Percentiles rank a stretch among this genome's conserved stretches.
These are phyloP conservation scores for Equus quagga DNA, from an alignment of 2,113 vertebrate genomes.

Conservation along the genomic window DNA sequence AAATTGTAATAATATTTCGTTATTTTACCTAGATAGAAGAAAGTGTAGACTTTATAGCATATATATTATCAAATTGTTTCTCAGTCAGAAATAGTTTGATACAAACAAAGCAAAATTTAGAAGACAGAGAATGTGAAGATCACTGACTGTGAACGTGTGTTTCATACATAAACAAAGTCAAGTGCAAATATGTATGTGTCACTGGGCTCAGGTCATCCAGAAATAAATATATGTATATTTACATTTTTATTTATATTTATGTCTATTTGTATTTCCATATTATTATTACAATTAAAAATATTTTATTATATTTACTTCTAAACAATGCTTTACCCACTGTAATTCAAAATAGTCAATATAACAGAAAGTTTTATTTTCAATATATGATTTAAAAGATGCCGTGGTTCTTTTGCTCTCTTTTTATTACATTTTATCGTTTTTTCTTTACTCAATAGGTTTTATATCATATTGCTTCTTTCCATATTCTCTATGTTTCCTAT, in stretches of 20 bases:
- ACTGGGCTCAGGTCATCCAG: neutral
- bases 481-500: neutral
- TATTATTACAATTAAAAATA: neutral
- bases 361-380: neutral
- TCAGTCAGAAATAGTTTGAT: neutral
- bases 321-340: neutral
- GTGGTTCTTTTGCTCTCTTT: neutral
- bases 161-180: neutral
- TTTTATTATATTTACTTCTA: neutral
- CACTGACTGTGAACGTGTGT: neutral
- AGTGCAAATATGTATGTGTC: neutral
- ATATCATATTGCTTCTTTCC: neutral
- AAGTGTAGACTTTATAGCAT: neutral
- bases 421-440: neutral
- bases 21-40: neutral
- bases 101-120: neutral
- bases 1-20: neutral
- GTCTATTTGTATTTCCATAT: neutral
- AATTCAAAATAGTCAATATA: neutral
- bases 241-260: neutral
- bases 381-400: neutral
- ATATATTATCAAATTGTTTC: neutral
- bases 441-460: neutral
- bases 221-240: neutral
- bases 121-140: neutral